Evolutionary conservation across 2,797 vertebrate genomes (phyloP).

Genomic region (Champsocephalus esox): DNA sequence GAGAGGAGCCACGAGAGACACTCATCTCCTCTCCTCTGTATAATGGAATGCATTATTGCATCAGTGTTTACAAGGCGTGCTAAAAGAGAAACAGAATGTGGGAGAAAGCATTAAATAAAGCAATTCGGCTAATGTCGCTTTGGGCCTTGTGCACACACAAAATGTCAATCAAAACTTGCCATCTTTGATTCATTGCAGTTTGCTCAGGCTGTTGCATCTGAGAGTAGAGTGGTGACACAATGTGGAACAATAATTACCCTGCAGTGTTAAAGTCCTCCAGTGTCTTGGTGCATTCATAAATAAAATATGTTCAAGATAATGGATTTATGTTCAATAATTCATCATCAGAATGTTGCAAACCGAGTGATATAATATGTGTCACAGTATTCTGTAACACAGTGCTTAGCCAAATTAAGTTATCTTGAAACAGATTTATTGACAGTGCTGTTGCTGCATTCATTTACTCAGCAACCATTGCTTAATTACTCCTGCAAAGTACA

Average conservation of each 20-base stretch:
- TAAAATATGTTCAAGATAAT: slow-evolving; percentile 87
- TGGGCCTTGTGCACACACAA: slow-evolving; percentile 73
- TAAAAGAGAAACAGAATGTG: slow-evolving; percentile 84
- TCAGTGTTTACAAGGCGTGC: slow-evolving; percentile 87
- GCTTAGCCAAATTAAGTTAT: slow-evolving; percentile 84
- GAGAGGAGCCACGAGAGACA: slow-evolving; percentile 82
- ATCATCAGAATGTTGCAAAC: slow-evolving; percentile 84
- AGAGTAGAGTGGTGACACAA: slow-evolving; percentile 80
- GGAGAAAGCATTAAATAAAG: slow-evolving; percentile 83
- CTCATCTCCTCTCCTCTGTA: slow-evolving; percentile 74
- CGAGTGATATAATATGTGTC: slow-evolving; percentile 82
- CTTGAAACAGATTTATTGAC: slow-evolving; percentile 85
- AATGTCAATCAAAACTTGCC: slow-evolving; percentile 81
- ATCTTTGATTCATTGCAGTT: slow-evolving; percentile 79
- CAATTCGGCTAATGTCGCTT: slow-evolving; percentile 81
- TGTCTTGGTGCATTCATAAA: slow-evolving; percentile 86
- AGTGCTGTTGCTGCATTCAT: slow-evolving; percentile 72
- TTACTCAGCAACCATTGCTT: slow-evolving; percentile 80
- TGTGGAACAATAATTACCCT: slow-evolving; percentile 83
- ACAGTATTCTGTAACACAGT: slow-evolving; percentile 78
- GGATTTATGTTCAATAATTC: slow-evolving; percentile 88
- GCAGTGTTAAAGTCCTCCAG: slow-evolving; percentile 80
- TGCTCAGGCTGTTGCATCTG: slow-evolving; percentile 73
- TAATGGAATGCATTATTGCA: slow-evolving; percentile 87
- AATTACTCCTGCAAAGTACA: slow-evolving; percentile 79